phyloP scores from a whole-genome alignment of 2,113 vertebrate genomes.

The Serranochromis macrocephalus region DNA sequence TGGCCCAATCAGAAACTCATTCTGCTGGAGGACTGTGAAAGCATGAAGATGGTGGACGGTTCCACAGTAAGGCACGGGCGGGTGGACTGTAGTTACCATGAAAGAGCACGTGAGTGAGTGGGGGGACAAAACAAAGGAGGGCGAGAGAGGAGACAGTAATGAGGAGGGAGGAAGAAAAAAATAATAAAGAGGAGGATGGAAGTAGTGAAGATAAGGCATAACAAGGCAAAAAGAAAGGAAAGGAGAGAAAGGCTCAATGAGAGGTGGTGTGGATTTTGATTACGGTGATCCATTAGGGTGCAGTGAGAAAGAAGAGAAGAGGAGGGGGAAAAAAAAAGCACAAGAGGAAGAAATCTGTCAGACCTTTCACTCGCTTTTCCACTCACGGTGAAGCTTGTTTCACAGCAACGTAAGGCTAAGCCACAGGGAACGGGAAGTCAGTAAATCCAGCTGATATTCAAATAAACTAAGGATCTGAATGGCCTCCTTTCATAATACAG shows the following conservation, averaged over 20 bases:
- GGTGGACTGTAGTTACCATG: conserved; percentile 79
- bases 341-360: conserved; percentile 59
- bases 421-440: conserved; percentile 33
- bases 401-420: conserved; percentile 22
- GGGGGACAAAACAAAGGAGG: conserved; percentile 18
- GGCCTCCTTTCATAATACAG: neutral
- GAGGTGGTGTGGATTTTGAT: conserved; percentile 28
- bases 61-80: conserved; percentile 96
- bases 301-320: conserved; percentile 34
- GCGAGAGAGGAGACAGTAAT: neutral
- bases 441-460: conserved; percentile 2
- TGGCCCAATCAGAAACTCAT: conserved; percentile 88
- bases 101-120: conserved; percentile 31
- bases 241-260: neutral
- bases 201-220: neutral
- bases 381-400: conserved; percentile 24
- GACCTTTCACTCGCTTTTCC: conserved; percentile 35
- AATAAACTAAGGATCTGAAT: conserved; percentile 7
- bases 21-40: conserved; percentile 98
- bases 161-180: neutral
- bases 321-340: conserved; percentile 35
- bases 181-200: neutral
- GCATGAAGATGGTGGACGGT: conserved; percentile 99
- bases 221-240: neutral
- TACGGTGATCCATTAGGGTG: conserved; percentile 39